Evolutionary conservation across 2,797 vertebrate species (phyloP), one percentile per base, ranked within the genome.

Genomic region (Rhinichthys osculus): DNA sequence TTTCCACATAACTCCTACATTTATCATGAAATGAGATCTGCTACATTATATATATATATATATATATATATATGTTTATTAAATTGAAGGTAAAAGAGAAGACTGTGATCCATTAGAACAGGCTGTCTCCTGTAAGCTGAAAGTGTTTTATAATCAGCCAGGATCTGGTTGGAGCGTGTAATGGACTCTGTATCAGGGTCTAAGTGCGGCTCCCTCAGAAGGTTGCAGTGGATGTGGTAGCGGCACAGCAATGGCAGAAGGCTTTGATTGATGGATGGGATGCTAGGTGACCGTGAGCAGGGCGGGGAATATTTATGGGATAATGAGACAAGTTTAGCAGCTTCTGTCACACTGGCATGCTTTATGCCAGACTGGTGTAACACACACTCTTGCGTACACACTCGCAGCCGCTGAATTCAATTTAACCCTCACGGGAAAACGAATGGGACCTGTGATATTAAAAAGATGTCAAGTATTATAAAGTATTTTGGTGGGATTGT

Each of bases 231-330:
- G 92, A 93, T 91, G 92, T 90, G 90, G 91, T 92, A 89, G 87
- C 81, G 54, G 79, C 79, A 54, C 62, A 30, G 89, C 91, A 92
- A 93, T 86, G 88, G 88, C 88, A 85, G 91, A 83, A 78, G 85
- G 88, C 89, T 91, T 90, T 93, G 94, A 95, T 92, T 92, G 92
- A 95, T 93, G 92, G 94, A 95, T 93, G 91, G 93, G 93, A 90
- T 91, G 93, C 92, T 89, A 88, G 90, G 89, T 91, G 88, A 94
- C 92, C 91, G 90, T 90, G 91, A 93, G 89, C 90, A 89, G 88
- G 86, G 80, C 78, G 85, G 85, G 59, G 92, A 94, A 94, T 94
- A 95, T 93, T 92, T 93, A 94, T 93, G 50, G 70, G 78, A 76
- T 84, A 81, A 87, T 88, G 71, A 84, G 85, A 42, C 21, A 62